Evolutionary conservation across 2,113 vertebrate genomes (phyloP).

Genomic region (Ploceus nigricollis): DNA sequence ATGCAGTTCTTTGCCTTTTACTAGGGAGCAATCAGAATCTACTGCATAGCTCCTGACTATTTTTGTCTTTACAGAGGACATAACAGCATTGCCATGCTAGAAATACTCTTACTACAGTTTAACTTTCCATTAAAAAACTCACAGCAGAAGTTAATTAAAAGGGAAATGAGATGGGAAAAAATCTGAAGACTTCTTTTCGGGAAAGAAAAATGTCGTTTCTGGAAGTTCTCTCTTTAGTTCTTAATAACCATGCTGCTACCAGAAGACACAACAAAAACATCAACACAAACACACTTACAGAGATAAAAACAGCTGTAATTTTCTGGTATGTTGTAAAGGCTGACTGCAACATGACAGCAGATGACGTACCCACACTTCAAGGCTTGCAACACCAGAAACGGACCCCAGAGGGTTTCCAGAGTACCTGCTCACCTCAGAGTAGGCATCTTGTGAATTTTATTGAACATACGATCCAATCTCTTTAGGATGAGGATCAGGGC

Average conservation of each 20-base stretch:
- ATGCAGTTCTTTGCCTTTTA: neutral
- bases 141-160: neutral
- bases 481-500: conserved; percentile 98
- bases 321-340: neutral
- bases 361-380: conserved; percentile 58
- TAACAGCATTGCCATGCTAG: neutral
- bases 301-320: neutral
- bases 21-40: neutral
- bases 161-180: neutral
- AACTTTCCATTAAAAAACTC: neutral
- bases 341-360: neutral
- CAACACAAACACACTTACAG: conserved; percentile 16
- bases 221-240: neutral
- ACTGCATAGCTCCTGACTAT: neutral
- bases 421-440: conserved; percentile 90
- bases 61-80: neutral
- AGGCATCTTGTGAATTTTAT: conserved; percentile 99
- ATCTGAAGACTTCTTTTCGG: neutral
- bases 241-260: neutral
- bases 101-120: neutral
- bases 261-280: conserved; percentile 5
- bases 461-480: conserved; percentile 99
- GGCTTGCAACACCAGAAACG: conserved; percentile 50
- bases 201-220: neutral
- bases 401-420: conserved; percentile 22